Evolutionary conservation across 2,888 invertebrate species (phyloP), one percentile per base, ranked within the genome.

Genomic region (Incurvaria masculella): DNA sequence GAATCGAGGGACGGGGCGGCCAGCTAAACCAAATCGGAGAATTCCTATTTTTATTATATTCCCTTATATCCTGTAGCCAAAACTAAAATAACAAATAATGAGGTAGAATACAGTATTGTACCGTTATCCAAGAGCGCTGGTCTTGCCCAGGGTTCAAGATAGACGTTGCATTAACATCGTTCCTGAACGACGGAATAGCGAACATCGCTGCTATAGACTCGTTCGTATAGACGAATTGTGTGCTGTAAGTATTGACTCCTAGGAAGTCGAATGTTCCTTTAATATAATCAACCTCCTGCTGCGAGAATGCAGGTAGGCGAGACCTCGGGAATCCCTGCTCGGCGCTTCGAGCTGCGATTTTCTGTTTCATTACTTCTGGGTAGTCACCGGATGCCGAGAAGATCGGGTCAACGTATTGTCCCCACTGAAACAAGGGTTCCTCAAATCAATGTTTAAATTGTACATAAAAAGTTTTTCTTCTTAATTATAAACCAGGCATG

Each of bases 231-330:
- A 17, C 48, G 2, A 62, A 27, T 0, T 2, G 56, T 1, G 79
- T 63, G 0, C 85, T 82, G 60, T 91, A 91, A 50, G 86, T 81
- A 58, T 90, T 90, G 2, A 91, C 68, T 1, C 88, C 72, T 17
- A 88, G 68, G 63, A 85, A 87, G 61, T 89, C 88, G 1, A 84
- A 74, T 2, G 86, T 82, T 2, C 80, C 84, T 21, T 69, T 72
- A 41, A 89, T 81, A 19, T 71, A 62, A 23, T 68, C 60, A 2
- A 86, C 60, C 61, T 81, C 78, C 44, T 71, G 65, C 14, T 62
- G 58, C 0, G 72, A 69, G 55, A 80, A 79, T n/a, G 57, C 56
- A 0, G 80, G 80, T 42, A 81, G 56, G 1, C 80, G 64, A 1
- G 81, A 79, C 27, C 59, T 53, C 0, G 60, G 46, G 54, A 63